phyloP scores from a whole-genome alignment of 1,140 invertebrate species.

The Hydropsyche tenuis region DNA sequence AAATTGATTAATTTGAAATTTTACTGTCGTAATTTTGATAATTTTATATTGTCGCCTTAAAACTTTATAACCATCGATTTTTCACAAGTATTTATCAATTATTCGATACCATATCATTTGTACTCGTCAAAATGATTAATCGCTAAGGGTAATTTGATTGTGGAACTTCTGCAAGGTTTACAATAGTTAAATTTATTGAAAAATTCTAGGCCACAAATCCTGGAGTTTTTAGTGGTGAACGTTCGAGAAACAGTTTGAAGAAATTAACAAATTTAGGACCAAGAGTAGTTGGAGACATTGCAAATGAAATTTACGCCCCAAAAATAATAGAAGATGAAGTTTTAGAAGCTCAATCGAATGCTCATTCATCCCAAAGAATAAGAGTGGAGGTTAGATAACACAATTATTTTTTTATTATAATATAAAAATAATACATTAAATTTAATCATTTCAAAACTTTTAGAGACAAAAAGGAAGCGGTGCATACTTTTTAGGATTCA shows the following conservation, averaged over 20 bases:
- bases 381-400: background rate
- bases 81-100: background rate
- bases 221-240: constrained; percentile 23
- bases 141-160: background rate
- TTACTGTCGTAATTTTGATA: background rate
- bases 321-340: constrained; percentile 25
- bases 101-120: background rate
- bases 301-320: constrained; percentile 25
- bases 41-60: background rate
- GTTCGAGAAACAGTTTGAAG: background rate
- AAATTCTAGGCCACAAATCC: constrained; percentile 8
- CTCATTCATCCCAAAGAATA: constrained; percentile 10
- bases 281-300: constrained; percentile 11
- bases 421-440: background rate
- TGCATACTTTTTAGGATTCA: constrained; percentile 60
- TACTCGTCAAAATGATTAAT: background rate
- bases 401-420: background rate
- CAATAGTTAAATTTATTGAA: background rate
- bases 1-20: background rate
- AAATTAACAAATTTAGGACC: constrained; percentile 24
- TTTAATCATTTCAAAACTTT: constrained; percentile 15
- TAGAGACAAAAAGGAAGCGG: constrained; percentile 53
- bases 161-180: background rate
- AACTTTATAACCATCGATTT: background rate
- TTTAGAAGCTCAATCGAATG: background rate